Conservation (phyloP, 2,797 vertebrate genomes). For the Scolopax bukidnonensis region DNA sequence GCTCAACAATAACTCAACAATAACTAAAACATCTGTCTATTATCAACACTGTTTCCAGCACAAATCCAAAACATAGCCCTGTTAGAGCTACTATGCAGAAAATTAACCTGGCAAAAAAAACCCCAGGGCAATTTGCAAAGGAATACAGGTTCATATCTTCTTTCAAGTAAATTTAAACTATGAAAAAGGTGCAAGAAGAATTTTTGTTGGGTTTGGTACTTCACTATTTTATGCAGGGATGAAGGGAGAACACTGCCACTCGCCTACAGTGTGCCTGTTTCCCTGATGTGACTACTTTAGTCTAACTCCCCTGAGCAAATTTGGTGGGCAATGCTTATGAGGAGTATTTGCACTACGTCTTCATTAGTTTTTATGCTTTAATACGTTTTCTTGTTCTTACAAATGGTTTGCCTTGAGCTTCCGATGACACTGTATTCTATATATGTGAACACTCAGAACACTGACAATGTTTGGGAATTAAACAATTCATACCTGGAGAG, state of each 20-base stretch:
- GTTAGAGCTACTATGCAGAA: background rate
- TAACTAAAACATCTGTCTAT: background rate
- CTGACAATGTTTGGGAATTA: background rate
- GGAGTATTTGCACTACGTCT: background rate
- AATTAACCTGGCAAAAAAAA: background rate
- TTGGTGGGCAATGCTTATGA: background rate
- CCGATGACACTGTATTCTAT: background rate
- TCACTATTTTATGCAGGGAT: background rate
- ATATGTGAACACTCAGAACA: background rate
- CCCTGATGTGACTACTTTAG: background rate
- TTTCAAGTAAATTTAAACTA: background rate
- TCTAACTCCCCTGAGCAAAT: background rate
- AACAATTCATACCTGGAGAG: background rate
- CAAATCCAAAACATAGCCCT: background rate
- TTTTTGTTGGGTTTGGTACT: background rate
- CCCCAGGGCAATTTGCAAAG: background rate
- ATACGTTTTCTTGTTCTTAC: background rate
- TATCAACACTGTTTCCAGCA: background rate
- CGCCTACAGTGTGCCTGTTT: background rate
- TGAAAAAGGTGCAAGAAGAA: background rate
- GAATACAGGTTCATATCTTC: background rate
- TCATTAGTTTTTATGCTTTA: conserved; percentile 13
- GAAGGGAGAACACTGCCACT: background rate
- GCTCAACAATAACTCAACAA: background rate
- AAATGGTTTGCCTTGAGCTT: background rate